phyloP scores from a whole-genome alignment of 1,140 invertebrate genomes.

The Hycleus phaleratus region DNA sequence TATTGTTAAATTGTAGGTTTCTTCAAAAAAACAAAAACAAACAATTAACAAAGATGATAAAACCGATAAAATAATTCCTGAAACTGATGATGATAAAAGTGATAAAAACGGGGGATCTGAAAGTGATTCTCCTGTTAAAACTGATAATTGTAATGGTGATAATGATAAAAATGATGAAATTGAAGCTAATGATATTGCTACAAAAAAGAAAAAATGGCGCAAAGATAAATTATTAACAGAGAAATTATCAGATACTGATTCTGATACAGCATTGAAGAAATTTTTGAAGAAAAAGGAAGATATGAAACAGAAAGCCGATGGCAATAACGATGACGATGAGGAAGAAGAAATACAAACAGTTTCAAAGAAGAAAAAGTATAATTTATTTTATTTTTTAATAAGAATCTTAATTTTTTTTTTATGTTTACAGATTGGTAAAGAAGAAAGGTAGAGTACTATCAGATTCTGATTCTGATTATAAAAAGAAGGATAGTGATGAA shows the following conservation, averaged over 20 bases:
- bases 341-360: conserved; percentile 1
- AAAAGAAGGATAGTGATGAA: neutral
- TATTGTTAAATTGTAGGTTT: too few relatives aligned
- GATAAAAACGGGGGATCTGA: conserved; percentile 5
- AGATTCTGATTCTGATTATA: conserved; percentile 8
- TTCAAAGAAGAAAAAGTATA: conserved; percentile 14
- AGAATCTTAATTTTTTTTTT: neutral
- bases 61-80: neutral
- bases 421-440: neutral
- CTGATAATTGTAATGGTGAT: neutral
- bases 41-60: neutral
- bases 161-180: neutral
- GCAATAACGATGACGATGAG: conserved; percentile 4
- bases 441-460: conserved; percentile 9
- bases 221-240: conserved; percentile 19
- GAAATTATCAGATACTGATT: conserved; percentile 22
- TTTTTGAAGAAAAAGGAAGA: conserved; percentile 19
- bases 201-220: conserved; percentile 6
- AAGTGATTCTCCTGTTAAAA: neutral
- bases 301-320: conserved; percentile 7
- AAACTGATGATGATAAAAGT: conserved; percentile 1
- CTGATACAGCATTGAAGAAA: conserved; percentile 23
- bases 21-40: too few relatives aligned
- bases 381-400: conserved; percentile 3
- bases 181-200: neutral